Evolutionary conservation across 2,888 invertebrate genomes (phyloP).

Genomic region (Odontothrips loti): DNA sequence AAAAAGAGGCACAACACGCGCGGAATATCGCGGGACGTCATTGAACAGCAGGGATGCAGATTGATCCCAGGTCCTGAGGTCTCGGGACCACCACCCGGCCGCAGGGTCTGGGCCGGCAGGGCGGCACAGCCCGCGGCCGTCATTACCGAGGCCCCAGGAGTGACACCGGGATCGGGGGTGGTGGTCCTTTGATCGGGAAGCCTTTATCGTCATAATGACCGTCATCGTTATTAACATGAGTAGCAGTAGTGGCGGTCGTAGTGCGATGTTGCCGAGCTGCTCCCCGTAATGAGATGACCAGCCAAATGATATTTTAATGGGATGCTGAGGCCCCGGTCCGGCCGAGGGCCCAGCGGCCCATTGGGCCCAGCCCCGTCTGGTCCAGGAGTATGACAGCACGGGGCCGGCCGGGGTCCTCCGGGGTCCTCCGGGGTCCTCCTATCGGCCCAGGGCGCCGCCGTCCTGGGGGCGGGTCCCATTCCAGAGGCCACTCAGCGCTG

Average conservation of each 20-base stretch:
- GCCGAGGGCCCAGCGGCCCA: too few species aligned
- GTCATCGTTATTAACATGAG: not conserved
- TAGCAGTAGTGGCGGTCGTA: not conserved
- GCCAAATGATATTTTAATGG: conserved; percentile 23
- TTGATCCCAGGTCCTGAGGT: too few species aligned
- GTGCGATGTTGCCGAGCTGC: not conserved
- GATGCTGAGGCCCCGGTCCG: not conserved
- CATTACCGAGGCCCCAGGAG: not conserved
- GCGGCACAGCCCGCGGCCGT: not conserved
- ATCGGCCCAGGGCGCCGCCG: not conserved
- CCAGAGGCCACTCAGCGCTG: not conserved
- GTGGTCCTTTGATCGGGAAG: not conserved
- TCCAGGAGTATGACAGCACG: not conserved
- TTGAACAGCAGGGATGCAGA: too few species aligned
- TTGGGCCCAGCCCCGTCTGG: not conserved
- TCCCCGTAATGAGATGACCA: conserved; percentile 7
- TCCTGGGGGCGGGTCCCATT: conserved; percentile 1
- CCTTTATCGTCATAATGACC: not conserved
- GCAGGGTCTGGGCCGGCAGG: too few species aligned
- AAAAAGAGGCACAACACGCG: too few species aligned
- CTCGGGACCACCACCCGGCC: too few species aligned
- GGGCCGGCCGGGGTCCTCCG: not conserved
- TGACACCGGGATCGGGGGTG: not conserved
- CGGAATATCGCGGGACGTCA: too few species aligned
- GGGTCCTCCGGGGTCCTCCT: not conserved